phyloP scores from a whole-genome alignment of 2,888 invertebrate genomes.

The Oligia strigilis region DNA sequence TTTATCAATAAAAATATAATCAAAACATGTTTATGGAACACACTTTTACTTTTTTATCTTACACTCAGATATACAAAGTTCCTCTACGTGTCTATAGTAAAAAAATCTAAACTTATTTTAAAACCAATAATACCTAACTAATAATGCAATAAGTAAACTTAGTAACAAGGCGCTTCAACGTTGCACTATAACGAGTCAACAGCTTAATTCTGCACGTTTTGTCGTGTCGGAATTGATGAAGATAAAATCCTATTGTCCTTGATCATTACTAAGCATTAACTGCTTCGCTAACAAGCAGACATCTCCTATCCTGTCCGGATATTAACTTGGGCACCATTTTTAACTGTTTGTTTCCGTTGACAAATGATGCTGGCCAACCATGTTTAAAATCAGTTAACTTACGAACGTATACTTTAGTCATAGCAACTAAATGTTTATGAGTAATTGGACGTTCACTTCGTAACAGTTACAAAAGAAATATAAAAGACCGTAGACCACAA shows the following conservation, averaged over 20 bases:
- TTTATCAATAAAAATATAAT: not conserved
- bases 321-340: slow-evolving; percentile 33
- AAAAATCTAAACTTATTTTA: not conserved
- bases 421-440: not conserved
- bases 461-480: not conserved
- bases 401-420: not conserved
- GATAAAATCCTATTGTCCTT: slow-evolving; percentile 57
- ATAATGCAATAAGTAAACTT: not conserved
- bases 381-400: slow-evolving; percentile 6
- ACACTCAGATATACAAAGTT: not conserved
- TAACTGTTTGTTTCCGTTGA: slow-evolving; percentile 35
- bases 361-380: slow-evolving; percentile 22
- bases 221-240: slow-evolving; percentile 56
- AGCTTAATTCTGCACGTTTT: slow-evolving; percentile 37
- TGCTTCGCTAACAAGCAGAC: slow-evolving; percentile 40
- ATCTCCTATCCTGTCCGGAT: slow-evolving; percentile 29
- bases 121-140: not conserved
- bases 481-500: too few species aligned
- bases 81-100: not conserved
- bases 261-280: slow-evolving; percentile 50
- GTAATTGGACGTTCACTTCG: not conserved
- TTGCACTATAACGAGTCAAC: not conserved
- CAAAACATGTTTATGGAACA: not conserved
- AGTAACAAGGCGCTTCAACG: not conserved
- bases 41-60: not conserved